Base-by-base conservation (phyloP, 2,888 invertebrate species). In the Nyleta sp. region DNA sequence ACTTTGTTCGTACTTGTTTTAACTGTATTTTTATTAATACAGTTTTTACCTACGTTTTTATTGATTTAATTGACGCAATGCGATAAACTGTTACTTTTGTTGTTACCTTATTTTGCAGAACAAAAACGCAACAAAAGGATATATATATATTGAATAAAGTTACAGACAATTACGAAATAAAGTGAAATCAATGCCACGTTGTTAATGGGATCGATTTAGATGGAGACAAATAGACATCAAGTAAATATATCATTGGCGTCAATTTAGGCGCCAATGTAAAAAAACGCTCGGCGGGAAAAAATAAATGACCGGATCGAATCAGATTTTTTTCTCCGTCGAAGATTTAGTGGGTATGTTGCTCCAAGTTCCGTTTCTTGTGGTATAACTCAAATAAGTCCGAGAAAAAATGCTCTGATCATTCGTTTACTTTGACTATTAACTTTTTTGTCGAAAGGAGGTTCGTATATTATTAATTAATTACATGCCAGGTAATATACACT, bases 251-350 rank as follows among this genome's bases (percentile, higher is more conserved):
- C 57, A 28, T 57, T 44, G 42, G 33, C 31, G 57, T 42, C 57
- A 57, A 57, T 57, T 57, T 57, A 57, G 57, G 57, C 42, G 42
- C 42, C 42, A 42, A 42, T 18, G 57, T 42, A 35, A 57, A 57
- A 57, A 57, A 42, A 42, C 13, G 40, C 5, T 28, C 2, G 17
- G 1, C 15, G 10, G 31, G 42, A 24, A 57, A 55, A 57, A 57
- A 57, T 28, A 57, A 42, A 57, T 31, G 28, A 57, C 42, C 57
- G 42, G 18, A 31, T 57, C 40, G 52, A 33, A 52, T 52, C 52
- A 18, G 40, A 57, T 24, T 57, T 57, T 57, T 57, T 57, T 33
- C 24, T 7, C 7, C 20, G 1, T 18, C 7, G 15, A 24, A 40
- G 55, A 57, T 57, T 57, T 40, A 57, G 24, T 40, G 10, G 33